Base-by-base conservation (phyloP, 2,888 invertebrate species). In the Bugulina stolonifera region DNA sequence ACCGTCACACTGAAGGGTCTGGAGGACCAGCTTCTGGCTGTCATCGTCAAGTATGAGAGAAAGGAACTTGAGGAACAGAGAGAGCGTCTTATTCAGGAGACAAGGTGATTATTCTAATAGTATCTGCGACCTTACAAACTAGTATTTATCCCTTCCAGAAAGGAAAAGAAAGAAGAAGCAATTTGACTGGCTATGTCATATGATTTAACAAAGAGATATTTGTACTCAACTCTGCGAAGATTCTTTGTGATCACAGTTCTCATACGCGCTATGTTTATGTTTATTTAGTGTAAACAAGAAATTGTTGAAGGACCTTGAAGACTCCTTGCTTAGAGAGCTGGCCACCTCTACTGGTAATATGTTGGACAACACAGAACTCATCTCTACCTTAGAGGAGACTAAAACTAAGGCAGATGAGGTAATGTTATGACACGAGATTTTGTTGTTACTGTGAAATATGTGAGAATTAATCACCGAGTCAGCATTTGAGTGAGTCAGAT, bases 311-410 rank as follows among this genome's bases (percentile, higher is more conserved):
- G 90, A 91, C 64, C 85, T 95, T 0, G 94, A 95, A 80, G 92
- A 94, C 82, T 92, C 92, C 0, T 85, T 95, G 72, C 86, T 95
- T 0, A 85, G 91, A 69, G 93, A 94, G 81, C 86, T 95, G 77
- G 91, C 93, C 0, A 91, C 91, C 0, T 92, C 93, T 0, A 90
- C 91, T 0, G 94, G 94, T 23, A 94, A 93, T 84, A 94, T 95
- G 93, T 85, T 95, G 80, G 94, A 95, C 81, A 94, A 95, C 78
- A 89, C 90, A 0, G 94, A 94, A 78, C 86, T 94, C 10, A 89
- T 95, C 23, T 87, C 89, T 74, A 94, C 93, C 0, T 85, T 95
- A 71, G 94, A 95, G 79, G 92, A 93, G 76, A 93, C 94, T 5
- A 95, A 94, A 85, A 87, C 89, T 0, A 94, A 93, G 81, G 93